Evolutionary conservation across 2,113 vertebrate genomes (phyloP), one percentile per base, ranked within the genome.

Genomic region (Lepisosteus oculatus): DNA sequence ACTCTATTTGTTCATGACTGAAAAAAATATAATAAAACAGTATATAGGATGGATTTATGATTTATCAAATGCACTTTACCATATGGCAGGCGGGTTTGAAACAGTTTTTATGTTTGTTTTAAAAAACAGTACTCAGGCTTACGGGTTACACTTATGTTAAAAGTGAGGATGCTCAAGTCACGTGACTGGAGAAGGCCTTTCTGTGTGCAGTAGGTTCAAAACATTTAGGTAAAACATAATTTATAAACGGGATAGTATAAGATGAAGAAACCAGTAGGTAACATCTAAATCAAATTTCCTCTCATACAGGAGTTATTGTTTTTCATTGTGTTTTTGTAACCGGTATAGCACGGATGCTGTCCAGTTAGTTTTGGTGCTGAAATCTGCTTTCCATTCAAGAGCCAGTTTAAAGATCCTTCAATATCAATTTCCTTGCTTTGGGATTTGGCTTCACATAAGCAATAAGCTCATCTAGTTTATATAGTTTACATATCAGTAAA

Each of bases 31-130:
- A 92, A 91, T 93, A 94, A 94, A 94, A 85, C 74, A 84, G 72
- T 79, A 74, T 70, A 74, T 77, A 78, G 84, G 87, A 89, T 85
- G 86, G 90, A 87, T 90, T 90, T 91, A 92, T 86, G 92, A 85
- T 90, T 90, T 84, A 92, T 88, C 86, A 92, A 90, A 91, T 90
- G 88, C 86, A 90, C 91, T 89, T 90, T 87, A 91, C 92, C 92
- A 93, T 91, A 91, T 93, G 91, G 88, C 89, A 82, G 81, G 86
- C 80, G 83, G 77, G 81, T 84, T 85, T 76, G 77, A 77, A 80
- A 70, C 90, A 88, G 86, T 84, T 87, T 89, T 89, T 77, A 89
- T 94, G 92, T 94, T 93, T 93, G 90, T 76, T 93, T 91, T 90
- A 86, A 90, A 87, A 83, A 85, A 72, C 76, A 68, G 83, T 81